Evolutionary conservation across 64 coral and sea anemone species (phyloP).

Genomic region (Montipora capricornis): DNA sequence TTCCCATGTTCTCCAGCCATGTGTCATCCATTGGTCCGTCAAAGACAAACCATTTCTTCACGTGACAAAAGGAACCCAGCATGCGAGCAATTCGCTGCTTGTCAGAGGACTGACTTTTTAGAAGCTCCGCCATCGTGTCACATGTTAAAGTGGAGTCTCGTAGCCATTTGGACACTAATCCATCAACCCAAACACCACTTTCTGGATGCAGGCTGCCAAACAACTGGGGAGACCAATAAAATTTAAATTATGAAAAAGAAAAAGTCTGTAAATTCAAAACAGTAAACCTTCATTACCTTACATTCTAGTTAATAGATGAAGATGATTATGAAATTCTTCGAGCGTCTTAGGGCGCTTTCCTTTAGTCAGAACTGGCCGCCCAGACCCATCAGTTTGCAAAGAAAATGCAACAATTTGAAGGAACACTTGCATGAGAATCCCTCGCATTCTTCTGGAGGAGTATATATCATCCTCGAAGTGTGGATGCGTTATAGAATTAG

Average conservation of each 20-base stretch:
- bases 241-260: background rate
- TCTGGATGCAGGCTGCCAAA: slow-evolving; percentile 70
- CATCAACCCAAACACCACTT: slow-evolving; percentile 74
- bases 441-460: too few relatives aligned
- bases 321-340: too few relatives aligned
- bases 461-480: too few relatives aligned
- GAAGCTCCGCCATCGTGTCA: slow-evolving; percentile 70
- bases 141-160: slow-evolving; percentile 72
- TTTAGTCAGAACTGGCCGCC: too few relatives aligned
- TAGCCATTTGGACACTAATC: slow-evolving; percentile 79
- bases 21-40: slow-evolving; percentile 87
- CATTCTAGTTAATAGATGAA: too few relatives aligned
- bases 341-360: too few relatives aligned
- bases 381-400: too few relatives aligned
- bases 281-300: too few relatives aligned
- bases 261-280: too few relatives aligned
- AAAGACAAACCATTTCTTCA: slow-evolving; percentile 93
- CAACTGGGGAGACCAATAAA: slow-evolving; percentile 49
- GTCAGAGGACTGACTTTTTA: slow-evolving; percentile 46
- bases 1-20: slow-evolving; percentile 80
- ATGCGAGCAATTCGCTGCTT: slow-evolving; percentile 68
- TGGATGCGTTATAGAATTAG: too few relatives aligned
- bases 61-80: slow-evolving; percentile 57
- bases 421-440: too few relatives aligned
- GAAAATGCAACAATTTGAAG: too few relatives aligned